Base-by-base conservation (phyloP, 2,113 vertebrate genomes). In the Chiloscyllium plagiosum region DNA sequence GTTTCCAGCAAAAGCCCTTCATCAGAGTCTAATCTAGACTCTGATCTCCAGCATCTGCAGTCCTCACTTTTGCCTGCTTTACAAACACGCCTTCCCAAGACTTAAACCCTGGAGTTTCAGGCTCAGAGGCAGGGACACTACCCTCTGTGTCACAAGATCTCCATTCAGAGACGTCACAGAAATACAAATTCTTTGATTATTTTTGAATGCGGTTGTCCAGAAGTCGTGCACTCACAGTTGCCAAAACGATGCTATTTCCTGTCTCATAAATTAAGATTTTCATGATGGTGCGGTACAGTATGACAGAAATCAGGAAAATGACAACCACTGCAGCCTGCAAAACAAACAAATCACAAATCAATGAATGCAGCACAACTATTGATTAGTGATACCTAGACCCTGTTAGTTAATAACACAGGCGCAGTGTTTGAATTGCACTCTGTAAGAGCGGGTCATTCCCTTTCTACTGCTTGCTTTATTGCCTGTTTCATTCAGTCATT, bases 211-310 rank as follows among this genome's bases (percentile, higher is more conserved):
- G 56, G 19, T 6, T 13, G 29, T 12, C 7, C 29, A 1, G 56
- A 24, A 83, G 69, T 50, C 19, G n/a, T 19, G 0, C 37, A 96
- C 98, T 98, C 97, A 98, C 98, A 87, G 96, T 97, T 86, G 96
- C 96, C 0, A 96, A 97, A 24, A 98, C 94, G 95, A 97, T 95
- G 92, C 86, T 96, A 42, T 96, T 96, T 4, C 96, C 37, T 0
- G 97, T 97, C 96, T 76, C 95, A 95, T 97, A 96, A 87, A 97
- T 96, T 10, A 97, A 26, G 52, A 97, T 52, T 87, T 96, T 85
- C 2, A 96, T 83, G 68, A 97, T 96, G 4, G 96, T 96, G 3
- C 95, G 92, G 96, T 97, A 97, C 65, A 97, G 90, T 93, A 97
- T 97, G 80, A 97, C 42, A 0, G 97, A 97, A 83, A 97, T 96